phyloP scores from a whole-genome alignment of 1,140 invertebrate genomes.

The Sarcophaga bullata region DNA sequence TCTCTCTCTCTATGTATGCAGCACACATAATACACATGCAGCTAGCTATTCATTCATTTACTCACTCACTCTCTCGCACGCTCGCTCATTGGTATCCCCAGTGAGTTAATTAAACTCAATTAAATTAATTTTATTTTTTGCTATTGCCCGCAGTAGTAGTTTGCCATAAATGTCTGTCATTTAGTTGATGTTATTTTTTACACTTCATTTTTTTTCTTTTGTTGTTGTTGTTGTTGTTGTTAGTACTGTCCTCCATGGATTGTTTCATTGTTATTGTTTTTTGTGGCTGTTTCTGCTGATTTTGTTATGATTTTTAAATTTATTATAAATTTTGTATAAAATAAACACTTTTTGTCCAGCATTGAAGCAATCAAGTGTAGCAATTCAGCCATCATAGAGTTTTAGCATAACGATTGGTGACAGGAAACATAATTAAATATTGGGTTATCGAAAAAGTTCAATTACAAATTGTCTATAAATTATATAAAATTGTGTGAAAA shows the following conservation, averaged over 20 bases:
- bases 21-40: not conserved
- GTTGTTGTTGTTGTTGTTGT: not conserved
- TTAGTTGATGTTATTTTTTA: constrained; percentile 38
- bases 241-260: not conserved
- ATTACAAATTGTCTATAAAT: too few relatives aligned
- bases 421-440: too few relatives aligned
- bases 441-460: too few relatives aligned
- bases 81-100: constrained; percentile 32
- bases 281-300: not conserved
- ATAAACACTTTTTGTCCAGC: not conserved
- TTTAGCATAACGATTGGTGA: too few relatives aligned
- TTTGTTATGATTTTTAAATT: constrained; percentile 25
- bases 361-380: too few relatives aligned
- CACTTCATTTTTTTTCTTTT: constrained; percentile 34
- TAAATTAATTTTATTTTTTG: constrained; percentile 36
- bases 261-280: not conserved
- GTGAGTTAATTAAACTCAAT: constrained; percentile 41
- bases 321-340: not conserved
- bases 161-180: constrained; percentile 27
- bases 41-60: too few relatives aligned
- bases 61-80: not conserved
- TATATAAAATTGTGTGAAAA: too few relatives aligned
- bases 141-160: not conserved
- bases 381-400: too few relatives aligned
- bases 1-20: constrained; percentile 23